Percentiles rank a stretch among this genome's conserved stretches.
Evolutionary conservation across 2,888 invertebrate species (phyloP).

Genomic region (Chrysotoxum bicinctum): DNA sequence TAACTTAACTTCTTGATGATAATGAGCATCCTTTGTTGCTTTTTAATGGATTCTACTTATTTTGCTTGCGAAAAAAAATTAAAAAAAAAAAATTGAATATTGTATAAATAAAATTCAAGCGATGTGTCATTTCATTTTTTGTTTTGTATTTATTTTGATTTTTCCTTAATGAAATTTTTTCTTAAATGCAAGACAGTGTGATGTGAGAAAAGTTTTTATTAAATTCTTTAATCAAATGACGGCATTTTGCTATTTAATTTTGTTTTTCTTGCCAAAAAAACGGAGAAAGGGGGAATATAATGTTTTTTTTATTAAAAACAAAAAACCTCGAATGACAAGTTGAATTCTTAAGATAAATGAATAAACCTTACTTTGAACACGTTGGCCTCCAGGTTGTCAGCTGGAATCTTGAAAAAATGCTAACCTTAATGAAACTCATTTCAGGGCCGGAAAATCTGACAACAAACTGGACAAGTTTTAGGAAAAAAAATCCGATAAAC

Average conservation of each 20-base stretch:
- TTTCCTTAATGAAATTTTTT: neutral
- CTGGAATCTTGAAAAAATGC: no score
- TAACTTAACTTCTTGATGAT: conserved; percentile 17
- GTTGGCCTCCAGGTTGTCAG: no score
- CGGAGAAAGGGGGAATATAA: neutral
- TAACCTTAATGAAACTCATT: no score
- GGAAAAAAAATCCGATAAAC: no score
- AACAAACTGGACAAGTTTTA: no score
- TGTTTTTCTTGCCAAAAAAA: neutral
- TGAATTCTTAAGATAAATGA: no score
- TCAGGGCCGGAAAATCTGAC: no score
- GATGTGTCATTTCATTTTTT: neutral
- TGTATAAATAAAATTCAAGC: neutral
- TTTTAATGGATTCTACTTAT: conserved; percentile 21
- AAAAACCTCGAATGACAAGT: neutral
- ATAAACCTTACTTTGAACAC: no score
- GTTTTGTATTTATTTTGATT: neutral
- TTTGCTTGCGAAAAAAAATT: neutral
- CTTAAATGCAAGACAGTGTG: neutral
- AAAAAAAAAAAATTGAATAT: neutral
- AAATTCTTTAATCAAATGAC: conserved; percentile 1
- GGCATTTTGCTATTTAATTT: neutral
- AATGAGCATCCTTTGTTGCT: conserved; percentile 17
- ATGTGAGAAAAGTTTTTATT: neutral
- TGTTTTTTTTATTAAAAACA: neutral